Evolutionary conservation across 2,113 vertebrate species (phyloP).

Genomic region (Dunckerocampus dactyliophorus): DNA sequence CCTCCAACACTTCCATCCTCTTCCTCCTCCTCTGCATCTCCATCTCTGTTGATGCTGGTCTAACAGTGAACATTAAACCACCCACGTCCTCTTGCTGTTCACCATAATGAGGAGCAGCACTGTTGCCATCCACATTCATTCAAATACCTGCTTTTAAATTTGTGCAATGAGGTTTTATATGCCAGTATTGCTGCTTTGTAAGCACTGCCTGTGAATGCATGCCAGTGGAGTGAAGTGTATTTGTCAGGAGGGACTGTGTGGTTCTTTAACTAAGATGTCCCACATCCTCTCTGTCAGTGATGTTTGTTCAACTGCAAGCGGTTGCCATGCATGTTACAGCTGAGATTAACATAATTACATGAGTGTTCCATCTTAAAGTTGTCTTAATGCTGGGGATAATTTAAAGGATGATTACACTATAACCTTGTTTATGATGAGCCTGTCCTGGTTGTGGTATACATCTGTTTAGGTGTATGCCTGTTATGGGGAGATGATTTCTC

Average conservation of each 20-base stretch:
- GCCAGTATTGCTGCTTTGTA: constrained; percentile 12
- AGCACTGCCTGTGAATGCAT: constrained; percentile 30
- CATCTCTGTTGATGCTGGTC: constrained; percentile 29
- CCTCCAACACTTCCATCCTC: constrained; percentile 55
- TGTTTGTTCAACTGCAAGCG: constrained; percentile 21
- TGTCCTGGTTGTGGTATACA: constrained; percentile 33
- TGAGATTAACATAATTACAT: constrained; percentile 15
- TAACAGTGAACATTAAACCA: constrained; percentile 41
- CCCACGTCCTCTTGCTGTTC: constrained; percentile 54
- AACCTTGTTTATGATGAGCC: constrained; percentile 28
- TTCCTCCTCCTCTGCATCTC: constrained; percentile 62
- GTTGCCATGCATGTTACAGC: constrained; percentile 14
- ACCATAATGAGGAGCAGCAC: constrained; percentile 31
- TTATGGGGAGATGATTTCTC: constrained; percentile 4
- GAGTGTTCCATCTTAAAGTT: constrained; percentile 21
- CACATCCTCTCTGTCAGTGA: constrained; percentile 38
- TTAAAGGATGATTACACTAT: constrained; percentile 32
- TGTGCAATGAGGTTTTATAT: constrained; percentile 1
- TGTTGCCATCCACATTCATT: constrained; percentile 52
- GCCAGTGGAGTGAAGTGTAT: constrained; percentile 48
- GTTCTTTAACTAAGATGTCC: constrained; percentile 14
- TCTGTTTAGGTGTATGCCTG: constrained; percentile 32
- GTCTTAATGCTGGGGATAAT: constrained; percentile 14
- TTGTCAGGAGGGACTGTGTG: not conserved
- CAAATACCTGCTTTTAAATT: constrained; percentile 40